A percentile compares a stretch with the other conserved stretches of the same genome.
These are phyloP conservation scores for Solenodon paradoxus DNA, from an alignment of 2,113 vertebrate genomes.

Conservation along the genomic window DNA sequence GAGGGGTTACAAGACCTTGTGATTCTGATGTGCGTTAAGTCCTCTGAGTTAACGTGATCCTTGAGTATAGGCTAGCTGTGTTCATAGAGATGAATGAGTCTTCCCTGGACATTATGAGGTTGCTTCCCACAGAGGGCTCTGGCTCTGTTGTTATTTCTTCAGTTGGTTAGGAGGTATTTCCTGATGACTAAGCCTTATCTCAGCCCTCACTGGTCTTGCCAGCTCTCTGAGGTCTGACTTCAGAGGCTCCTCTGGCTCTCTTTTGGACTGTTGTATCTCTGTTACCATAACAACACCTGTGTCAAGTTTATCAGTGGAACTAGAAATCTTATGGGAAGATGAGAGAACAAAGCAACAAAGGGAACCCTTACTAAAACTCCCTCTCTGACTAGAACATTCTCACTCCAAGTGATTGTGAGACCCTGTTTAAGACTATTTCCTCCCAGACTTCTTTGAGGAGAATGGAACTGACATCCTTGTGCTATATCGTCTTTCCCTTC, in stretches of 20 bases:
- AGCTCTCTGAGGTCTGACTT: neutral
- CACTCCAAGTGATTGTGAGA: neutral
- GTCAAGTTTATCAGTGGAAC: neutral
- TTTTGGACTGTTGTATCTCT: neutral
- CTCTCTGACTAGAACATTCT: neutral
- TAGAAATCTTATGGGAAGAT: neutral
- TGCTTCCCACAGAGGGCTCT: neutral
- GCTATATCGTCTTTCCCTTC: neutral
- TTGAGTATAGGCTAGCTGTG: neutral
- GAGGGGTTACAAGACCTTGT: neutral
- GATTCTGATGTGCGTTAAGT: neutral
- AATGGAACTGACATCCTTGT: neutral
- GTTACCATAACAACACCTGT: neutral
- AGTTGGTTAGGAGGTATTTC: conserved; percentile 15
- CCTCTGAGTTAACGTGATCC: neutral
- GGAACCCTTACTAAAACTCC: neutral
- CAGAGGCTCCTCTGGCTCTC: neutral
- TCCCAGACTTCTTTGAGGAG: neutral
- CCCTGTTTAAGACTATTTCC: neutral
- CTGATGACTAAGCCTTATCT: neutral
- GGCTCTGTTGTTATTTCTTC: neutral
- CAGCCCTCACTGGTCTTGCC: neutral
- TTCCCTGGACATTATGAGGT: neutral
- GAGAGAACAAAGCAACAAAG: neutral
- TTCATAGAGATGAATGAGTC: neutral